Percentiles rank a stretch among this genome's conserved stretches.
Conservation (phyloP, 2,113 vertebrate genomes). For the Ardeotis arabs region DNA sequence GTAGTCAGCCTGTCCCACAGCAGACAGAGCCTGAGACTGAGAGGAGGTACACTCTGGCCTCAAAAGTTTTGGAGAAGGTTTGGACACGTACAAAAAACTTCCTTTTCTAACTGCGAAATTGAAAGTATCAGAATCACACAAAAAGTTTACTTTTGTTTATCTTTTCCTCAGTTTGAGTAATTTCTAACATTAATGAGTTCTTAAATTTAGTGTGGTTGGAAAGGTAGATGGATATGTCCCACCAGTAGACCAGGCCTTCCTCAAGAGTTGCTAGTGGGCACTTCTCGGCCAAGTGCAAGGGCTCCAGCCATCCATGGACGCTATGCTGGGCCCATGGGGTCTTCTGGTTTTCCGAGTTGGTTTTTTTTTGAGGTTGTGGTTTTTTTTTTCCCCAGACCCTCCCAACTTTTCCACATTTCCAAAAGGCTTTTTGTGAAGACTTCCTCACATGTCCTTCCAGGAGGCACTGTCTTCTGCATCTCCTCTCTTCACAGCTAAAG, state of each 20-base stretch:
- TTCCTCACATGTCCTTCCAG: neutral
- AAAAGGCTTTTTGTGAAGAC: neutral
- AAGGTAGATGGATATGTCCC: neutral
- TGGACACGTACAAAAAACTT: neutral
- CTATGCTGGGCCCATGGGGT: neutral
- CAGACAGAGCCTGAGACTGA: neutral
- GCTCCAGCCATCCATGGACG: neutral
- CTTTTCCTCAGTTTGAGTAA: neutral
- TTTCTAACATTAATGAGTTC: neutral
- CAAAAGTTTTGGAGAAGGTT: neutral
- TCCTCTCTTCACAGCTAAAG: neutral
- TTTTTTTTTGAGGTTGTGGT: too few species aligned
- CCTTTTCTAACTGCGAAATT: neutral
- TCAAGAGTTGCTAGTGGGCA: neutral
- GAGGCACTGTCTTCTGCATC: neutral
- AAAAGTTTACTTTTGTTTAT: neutral
- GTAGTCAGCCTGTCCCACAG: neutral
- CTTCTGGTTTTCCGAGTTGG: accelerated
- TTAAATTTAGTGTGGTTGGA: neutral
- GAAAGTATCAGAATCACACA: neutral
- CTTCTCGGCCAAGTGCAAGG: neutral
- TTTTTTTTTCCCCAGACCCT: neutral
- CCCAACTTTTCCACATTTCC: neutral
- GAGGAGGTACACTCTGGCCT: neutral
- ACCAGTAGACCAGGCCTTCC: neutral